Conservation (phyloP, 2,113 vertebrate species). For the Columba janthina region DNA sequence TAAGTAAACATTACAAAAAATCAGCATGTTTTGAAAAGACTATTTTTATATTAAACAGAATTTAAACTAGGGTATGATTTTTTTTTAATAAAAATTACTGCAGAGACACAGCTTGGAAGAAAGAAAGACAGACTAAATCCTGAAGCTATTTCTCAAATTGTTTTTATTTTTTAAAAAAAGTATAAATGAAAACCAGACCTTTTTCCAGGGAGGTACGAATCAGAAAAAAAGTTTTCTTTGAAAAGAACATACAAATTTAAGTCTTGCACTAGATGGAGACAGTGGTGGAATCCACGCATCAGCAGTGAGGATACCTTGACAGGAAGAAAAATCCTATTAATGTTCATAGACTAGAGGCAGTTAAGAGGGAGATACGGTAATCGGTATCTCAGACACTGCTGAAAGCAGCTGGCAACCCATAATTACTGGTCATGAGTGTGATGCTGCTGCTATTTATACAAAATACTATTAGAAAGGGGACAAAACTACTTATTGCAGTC, state of each 20-base stretch:
- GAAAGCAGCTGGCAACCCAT: neutral
- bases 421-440: neutral
- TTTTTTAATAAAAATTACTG: neutral
- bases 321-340: neutral
- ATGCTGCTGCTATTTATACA: neutral
- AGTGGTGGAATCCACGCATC: neutral
- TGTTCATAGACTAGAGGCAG: neutral
- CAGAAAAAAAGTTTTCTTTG: neutral
- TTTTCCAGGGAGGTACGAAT: neutral
- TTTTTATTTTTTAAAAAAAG: conserved; percentile 13
- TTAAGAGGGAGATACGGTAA: neutral
- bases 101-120: neutral
- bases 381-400: neutral
- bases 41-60: too few species aligned
- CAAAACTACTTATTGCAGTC: neutral
- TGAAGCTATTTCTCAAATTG: neutral
- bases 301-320: neutral
- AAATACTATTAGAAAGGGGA: neutral
- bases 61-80: too few species aligned
- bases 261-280: neutral
- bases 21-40: too few species aligned
- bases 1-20: too few species aligned
- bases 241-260: neutral
- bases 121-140: neutral
- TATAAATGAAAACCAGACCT: conserved; percentile 36